A percentile compares a stretch with the other conserved stretches of the same genome.
Conservation (phyloP, 1,140 invertebrate genomes). For the Mya arenaria region DNA sequence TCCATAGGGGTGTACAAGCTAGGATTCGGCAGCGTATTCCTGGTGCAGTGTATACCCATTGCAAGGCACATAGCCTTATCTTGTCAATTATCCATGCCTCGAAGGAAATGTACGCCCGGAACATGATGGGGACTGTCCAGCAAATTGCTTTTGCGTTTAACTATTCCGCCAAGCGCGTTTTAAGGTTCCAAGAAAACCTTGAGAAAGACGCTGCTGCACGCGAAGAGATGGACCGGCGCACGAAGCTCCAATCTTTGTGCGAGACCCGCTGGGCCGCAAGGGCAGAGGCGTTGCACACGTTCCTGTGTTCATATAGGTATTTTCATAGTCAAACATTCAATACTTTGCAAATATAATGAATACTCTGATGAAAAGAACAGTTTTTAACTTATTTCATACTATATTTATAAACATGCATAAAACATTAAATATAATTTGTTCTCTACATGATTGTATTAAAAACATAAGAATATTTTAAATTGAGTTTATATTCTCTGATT, state of each 20-base stretch:
- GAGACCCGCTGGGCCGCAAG: background rate
- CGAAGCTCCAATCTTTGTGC: background rate
- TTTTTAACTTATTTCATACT: too few species aligned
- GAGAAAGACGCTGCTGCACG: background rate
- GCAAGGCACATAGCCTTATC: constrained; percentile 36
- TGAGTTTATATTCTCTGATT: too few species aligned
- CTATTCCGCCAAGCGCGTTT: constrained; percentile 1
- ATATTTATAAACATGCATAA: too few species aligned
- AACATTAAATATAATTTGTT: too few species aligned
- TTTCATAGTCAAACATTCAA: too few species aligned
- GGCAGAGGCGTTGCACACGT: background rate
- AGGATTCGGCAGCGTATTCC: constrained; percentile 18
- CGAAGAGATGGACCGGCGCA: constrained; percentile 7
- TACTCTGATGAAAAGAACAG: too few species aligned
- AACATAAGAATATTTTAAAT: too few species aligned
- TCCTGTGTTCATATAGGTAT: too few species aligned
- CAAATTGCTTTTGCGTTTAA: constrained; percentile 32
- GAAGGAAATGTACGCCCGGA: constrained; percentile 22
- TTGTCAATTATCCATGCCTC: constrained; percentile 27
- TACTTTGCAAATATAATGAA: too few species aligned
- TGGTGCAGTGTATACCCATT: constrained; percentile 35
- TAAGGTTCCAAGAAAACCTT: background rate
- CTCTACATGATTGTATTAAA: too few species aligned
- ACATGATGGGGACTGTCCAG: constrained; percentile 31
- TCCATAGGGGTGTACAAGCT: constrained; percentile 44